These are phyloP conservation scores for Triops longicaudatus DNA, from an alignment of 1,140 invertebrate genomes.

Conservation along the genomic window DNA sequence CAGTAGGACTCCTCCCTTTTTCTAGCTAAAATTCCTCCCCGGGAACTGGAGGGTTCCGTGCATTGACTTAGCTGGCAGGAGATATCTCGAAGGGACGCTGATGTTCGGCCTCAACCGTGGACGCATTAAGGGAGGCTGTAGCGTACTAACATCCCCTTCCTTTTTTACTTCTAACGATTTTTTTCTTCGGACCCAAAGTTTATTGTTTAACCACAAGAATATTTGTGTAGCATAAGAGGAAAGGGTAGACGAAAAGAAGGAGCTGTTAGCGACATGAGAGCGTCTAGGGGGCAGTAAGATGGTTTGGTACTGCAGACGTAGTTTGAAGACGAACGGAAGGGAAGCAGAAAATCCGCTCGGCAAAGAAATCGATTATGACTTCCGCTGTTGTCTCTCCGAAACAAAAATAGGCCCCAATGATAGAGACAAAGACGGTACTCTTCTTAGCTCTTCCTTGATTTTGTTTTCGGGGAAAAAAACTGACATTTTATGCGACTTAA, in stretches of 20 bases:
- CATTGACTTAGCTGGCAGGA: not conserved
- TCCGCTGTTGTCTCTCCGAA: not conserved
- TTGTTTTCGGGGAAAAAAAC: not conserved
- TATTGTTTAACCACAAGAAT: too few species aligned
- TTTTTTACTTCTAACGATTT: too few species aligned
- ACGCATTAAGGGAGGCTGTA: not conserved
- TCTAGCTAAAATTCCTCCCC: not conserved
- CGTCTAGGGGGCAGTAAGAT: too few species aligned
- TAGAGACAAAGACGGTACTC: not conserved
- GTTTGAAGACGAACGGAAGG: not conserved
- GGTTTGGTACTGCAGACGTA: not conserved
- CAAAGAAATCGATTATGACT: not conserved
- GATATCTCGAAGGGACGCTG: not conserved
- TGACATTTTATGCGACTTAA: not conserved
- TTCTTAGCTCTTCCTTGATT: not conserved
- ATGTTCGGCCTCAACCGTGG: not conserved
- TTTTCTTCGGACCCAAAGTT: too few species aligned
- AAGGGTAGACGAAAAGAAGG: too few species aligned
- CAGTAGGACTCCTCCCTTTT: too few species aligned
- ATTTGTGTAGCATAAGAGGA: too few species aligned
- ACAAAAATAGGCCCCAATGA: not conserved
- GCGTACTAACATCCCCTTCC: too few species aligned
- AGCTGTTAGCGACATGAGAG: too few species aligned
- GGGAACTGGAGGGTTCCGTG: not conserved
- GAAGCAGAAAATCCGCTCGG: slow-evolving; percentile 6